Evolutionary conservation across 2,797 vertebrate genomes (phyloP).

Genomic region (Phalloptychus januarius): DNA sequence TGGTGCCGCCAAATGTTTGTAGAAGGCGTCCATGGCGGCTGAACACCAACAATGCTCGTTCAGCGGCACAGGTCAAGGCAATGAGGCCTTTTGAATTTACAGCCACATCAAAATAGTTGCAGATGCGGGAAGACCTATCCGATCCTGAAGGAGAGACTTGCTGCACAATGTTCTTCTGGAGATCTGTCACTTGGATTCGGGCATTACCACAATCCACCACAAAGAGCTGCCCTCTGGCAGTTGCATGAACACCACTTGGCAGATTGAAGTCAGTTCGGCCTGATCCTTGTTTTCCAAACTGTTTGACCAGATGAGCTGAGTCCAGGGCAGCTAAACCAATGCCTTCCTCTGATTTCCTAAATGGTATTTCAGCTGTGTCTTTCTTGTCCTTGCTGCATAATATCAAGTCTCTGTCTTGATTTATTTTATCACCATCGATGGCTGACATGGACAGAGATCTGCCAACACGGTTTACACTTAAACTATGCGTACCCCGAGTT

Average conservation of each 20-base stretch:
- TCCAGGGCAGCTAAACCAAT: slow-evolving; percentile 54
- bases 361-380: slow-evolving; percentile 38
- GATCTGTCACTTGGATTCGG: slow-evolving; percentile 84
- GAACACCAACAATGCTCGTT: slow-evolving; percentile 81
- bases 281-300: slow-evolving; percentile 86
- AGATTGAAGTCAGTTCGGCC: slow-evolving; percentile 84
- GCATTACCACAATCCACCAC: slow-evolving; percentile 87
- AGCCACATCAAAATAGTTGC: slow-evolving; percentile 86
- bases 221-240: slow-evolving; percentile 80
- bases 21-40: slow-evolving; percentile 84
- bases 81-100: slow-evolving; percentile 84
- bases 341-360: slow-evolving; percentile 66
- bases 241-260: slow-evolving; percentile 81
- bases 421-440: slow-evolving; percentile 67
- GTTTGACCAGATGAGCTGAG: slow-evolving; percentile 74
- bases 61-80: slow-evolving; percentile 81
- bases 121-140: slow-evolving; percentile 75
- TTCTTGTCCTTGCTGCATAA: slow-evolving; percentile 36
- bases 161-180: slow-evolving; percentile 81
- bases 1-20: slow-evolving; percentile 80
- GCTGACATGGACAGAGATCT: slow-evolving; percentile 81
- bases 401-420: slow-evolving; percentile 40
- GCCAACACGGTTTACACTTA: slow-evolving; percentile 46
- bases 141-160: slow-evolving; percentile 77
- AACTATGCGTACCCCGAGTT: slow-evolving; percentile 22